A percentile compares a stretch with the other conserved stretches of the same genome.
Evolutionary conservation across 2,113 vertebrate species (phyloP).

Genomic region (Megalops atlanticus): DNA sequence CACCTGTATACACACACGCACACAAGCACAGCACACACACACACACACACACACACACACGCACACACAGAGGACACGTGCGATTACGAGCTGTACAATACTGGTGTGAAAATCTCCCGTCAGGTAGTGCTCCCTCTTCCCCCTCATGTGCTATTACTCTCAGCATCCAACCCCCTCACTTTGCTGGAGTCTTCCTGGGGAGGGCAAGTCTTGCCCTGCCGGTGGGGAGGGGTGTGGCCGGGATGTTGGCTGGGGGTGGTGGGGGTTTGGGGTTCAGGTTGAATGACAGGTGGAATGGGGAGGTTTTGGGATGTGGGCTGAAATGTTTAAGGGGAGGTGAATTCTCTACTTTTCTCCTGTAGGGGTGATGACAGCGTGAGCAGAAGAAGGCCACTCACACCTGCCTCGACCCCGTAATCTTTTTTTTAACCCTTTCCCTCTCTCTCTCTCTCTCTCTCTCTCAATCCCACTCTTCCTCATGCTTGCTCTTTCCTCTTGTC

Average conservation of each 20-base stretch:
- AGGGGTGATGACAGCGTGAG: constrained; percentile 55
- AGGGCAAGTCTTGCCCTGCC: constrained; percentile 42
- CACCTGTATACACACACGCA: too few species aligned
- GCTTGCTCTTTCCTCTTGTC: too few species aligned
- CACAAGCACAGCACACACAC: too few species aligned
- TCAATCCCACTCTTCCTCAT: too few species aligned
- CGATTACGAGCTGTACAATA: constrained; percentile 8
- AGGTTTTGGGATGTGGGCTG: constrained; percentile 1
- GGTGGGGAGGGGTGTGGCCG: constrained; percentile 30
- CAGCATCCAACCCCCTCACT: constrained; percentile 61
- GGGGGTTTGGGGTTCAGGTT: constrained; percentile 36
- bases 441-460: constrained; percentile 34
- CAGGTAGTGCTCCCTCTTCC: constrained; percentile 47
- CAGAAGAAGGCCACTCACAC: constrained; percentile 15
- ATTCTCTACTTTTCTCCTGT: constrained; percentile 59
- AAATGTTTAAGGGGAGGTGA: too few species aligned
- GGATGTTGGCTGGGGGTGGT: neutral
- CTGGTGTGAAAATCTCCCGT: constrained; percentile 50
- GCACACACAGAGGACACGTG: neutral
- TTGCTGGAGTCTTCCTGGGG: constrained; percentile 56
- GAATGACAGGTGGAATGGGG: neutral
- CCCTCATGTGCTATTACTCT: constrained; percentile 59
- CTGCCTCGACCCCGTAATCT: constrained; percentile 43
- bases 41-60: too few species aligned
- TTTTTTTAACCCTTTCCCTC: constrained; percentile 48